phyloP scores from a whole-genome alignment of 2,113 vertebrate genomes.

The Dasyprocta punctata region DNA sequence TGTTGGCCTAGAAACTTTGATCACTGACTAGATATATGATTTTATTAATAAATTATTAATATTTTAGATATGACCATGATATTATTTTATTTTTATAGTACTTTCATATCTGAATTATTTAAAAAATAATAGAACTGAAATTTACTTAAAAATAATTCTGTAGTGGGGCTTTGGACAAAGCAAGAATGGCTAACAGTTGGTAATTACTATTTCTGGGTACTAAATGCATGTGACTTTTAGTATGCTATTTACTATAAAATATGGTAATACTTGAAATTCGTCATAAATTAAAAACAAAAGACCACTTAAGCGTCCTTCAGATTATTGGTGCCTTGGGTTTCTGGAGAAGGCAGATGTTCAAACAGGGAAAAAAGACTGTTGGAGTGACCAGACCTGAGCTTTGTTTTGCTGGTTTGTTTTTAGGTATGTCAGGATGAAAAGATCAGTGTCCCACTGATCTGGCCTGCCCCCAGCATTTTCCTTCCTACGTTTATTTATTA shows the following conservation, averaged over 20 bases:
- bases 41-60: conserved; percentile 21
- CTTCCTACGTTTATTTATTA: neutral
- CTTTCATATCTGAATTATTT: neutral
- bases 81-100: conserved; percentile 55
- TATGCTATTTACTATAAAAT: neutral
- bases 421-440: neutral
- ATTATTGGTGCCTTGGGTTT: neutral
- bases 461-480: neutral
- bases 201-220: conserved; percentile 9
- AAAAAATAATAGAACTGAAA: neutral
- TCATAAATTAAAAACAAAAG: conserved; percentile 27
- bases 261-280: neutral
- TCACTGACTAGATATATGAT: neutral
- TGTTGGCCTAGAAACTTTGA: neutral
- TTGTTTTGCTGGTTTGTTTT: neutral
- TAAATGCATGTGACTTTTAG: neutral
- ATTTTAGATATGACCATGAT: neutral
- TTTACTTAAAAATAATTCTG: neutral
- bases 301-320: neutral
- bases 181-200: neutral
- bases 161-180: neutral
- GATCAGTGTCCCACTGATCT: neutral
- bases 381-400: neutral
- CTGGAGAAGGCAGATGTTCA: neutral
- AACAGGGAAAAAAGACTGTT: neutral